Evolutionary conservation across 2,888 invertebrate species (phyloP), one percentile per base, ranked within the genome.

Genomic region (Eupelmus urozonus): DNA sequence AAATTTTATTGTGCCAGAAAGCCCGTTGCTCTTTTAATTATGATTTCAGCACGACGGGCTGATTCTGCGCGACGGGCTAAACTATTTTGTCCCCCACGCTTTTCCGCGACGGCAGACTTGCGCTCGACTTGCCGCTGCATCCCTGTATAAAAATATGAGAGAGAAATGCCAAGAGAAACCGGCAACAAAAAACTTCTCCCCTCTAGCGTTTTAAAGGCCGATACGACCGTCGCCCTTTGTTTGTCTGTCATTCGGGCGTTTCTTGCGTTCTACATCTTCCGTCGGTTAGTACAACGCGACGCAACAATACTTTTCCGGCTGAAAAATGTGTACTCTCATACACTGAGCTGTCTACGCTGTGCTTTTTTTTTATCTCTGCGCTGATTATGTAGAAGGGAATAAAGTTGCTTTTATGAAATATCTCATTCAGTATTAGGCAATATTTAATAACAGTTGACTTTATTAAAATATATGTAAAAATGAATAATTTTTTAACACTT

Each of bases 201-300:
- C 49, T 59, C 29, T 18, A 27, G 53, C 51, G 9, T 69, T 69
- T 69, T 62, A 75, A 67, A 67, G 34, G 27, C 45, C 65, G 65
- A 34, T 29, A 45, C 49, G 23, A 49, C 5, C 71, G 40, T 65
- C 53, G 18, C 20, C 45, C 40, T 60, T 51, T 49, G 55, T 77
- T 77, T 66, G 60, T 60, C 55, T 59, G 72, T 72, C 42, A 77
- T 66, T 67, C 29, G 74, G 55, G 34, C 40, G 23, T 66, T 78
- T 71, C 67, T 73, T 67, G 53, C 42, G 16, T 25, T 59, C 16
- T 27, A 49, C n/a, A 51, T 42, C 53, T 62, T 60, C 20, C 53
- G 53, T 7, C n/a, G 20, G 25, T 25, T 63, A 53, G 4, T 18
- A 25, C 9, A n/a, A n/a, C n/a, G n/a, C n/a, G n/a, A n/a, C n/a